These are phyloP conservation scores for Peromyscus californicus DNA, from an alignment of 2,113 vertebrate species.

Conservation along the genomic window DNA sequence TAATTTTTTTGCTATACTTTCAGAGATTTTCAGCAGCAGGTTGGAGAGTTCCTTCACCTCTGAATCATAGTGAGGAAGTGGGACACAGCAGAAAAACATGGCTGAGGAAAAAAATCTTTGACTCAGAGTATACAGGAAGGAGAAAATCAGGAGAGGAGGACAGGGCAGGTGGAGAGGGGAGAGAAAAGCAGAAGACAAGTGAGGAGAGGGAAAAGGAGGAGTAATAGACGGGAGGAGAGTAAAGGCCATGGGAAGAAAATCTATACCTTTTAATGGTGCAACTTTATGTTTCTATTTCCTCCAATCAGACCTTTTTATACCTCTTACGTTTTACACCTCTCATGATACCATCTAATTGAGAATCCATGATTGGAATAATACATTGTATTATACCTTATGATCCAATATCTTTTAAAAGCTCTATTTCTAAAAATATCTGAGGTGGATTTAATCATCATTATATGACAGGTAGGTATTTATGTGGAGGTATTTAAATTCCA, in stretches of 20 bases:
- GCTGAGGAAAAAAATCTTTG: accelerated
- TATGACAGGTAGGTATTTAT: not conserved
- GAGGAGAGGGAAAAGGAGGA: not conserved
- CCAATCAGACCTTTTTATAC: not conserved
- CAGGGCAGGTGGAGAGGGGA: not conserved
- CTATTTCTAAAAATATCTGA: not conserved
- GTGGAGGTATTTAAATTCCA: accelerated
- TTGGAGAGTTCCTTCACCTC: not conserved
- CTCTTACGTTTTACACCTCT: not conserved
- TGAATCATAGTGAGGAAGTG: not conserved
- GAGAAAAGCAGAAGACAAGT: accelerated
- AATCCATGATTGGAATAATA: not conserved
- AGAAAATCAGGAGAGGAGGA: not conserved
- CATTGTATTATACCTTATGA: too few species aligned
- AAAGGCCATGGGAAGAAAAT: not conserved
- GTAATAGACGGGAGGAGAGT: not conserved
- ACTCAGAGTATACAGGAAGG: not conserved
- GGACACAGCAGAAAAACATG: not conserved
- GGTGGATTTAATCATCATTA: not conserved
- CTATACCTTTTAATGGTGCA: not conserved
- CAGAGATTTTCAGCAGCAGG: not conserved
- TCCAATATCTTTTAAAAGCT: not conserved
- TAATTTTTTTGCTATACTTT: not conserved
- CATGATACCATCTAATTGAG: not conserved
- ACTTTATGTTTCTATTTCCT: accelerated